A percentile compares a stretch with the other conserved stretches of the same genome.
phyloP scores from a whole-genome alignment of 1,140 invertebrate genomes.

The Drosophila ambigua region DNA sequence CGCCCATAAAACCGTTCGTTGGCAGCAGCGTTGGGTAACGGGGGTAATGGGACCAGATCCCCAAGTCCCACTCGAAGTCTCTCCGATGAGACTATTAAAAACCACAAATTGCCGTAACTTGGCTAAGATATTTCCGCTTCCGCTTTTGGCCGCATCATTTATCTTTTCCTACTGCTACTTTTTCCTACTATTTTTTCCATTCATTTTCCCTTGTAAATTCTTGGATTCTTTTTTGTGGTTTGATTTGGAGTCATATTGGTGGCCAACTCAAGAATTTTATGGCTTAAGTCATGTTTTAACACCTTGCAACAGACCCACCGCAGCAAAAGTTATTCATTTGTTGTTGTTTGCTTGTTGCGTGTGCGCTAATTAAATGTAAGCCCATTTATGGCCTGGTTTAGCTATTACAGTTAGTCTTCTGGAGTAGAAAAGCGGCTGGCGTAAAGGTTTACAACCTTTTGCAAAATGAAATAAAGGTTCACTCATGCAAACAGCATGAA shows the following conservation, averaged over 20 bases:
- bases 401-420: background rate
- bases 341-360: background rate
- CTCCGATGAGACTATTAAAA: slow-evolving; percentile 50
- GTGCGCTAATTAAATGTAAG: slow-evolving; percentile 2
- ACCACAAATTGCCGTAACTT: slow-evolving; percentile 77
- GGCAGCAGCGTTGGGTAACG: background rate
- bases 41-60: slow-evolving; percentile 15
- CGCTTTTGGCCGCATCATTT: slow-evolving; percentile 63
- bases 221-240: slow-evolving; percentile 33
- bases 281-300: slow-evolving; percentile 32
- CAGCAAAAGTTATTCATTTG: slow-evolving; percentile 6
- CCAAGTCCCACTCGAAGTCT: background rate
- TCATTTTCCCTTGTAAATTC: slow-evolving; percentile 20
- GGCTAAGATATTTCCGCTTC: slow-evolving; percentile 74
- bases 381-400: background rate
- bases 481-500: no score
- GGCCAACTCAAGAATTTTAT: slow-evolving; percentile 11
- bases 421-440: no score
- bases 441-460: no score
- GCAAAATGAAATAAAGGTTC: no score
- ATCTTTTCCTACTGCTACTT: slow-evolving; percentile 32
- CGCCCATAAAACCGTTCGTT: slow-evolving; percentile 46
- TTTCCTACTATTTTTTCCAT: slow-evolving; percentile 5
- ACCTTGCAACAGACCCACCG: slow-evolving; percentile 1
- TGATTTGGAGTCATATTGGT: slow-evolving; percentile 30